phyloP scores from a whole-genome alignment of 2,113 vertebrate species.

The Oryzias celebensis region DNA sequence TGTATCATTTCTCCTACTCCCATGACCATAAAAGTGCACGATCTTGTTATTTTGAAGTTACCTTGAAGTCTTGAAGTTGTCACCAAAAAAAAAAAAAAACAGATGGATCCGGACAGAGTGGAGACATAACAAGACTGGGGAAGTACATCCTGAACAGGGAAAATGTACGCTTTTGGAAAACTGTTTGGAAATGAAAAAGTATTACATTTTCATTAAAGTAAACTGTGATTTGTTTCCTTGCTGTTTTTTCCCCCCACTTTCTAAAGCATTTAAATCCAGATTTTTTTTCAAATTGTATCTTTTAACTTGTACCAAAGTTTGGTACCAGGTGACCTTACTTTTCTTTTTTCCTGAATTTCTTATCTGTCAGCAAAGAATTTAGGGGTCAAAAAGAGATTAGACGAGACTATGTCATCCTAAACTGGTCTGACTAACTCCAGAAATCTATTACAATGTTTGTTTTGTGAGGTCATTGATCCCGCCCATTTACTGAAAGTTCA shows the following conservation, averaged over 20 bases:
- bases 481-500: slow-evolving; percentile 8
- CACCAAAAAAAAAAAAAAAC: neutral
- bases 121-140: neutral
- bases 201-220: no score
- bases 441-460: slow-evolving; percentile 1
- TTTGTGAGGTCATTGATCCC: slow-evolving; percentile 26
- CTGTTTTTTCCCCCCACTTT: neutral
- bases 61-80: neutral
- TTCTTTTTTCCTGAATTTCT: slow-evolving; percentile 1
- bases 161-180: neutral
- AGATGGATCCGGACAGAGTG: no score
- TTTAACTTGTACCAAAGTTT: no score
- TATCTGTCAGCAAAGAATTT: slow-evolving; percentile 2
- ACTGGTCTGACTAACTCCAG: neutral
- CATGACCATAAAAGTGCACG: neutral
- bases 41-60: slow-evolving; percentile 2
- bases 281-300: no score
- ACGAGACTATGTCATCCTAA: slow-evolving; percentile 3
- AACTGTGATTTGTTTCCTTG: neutral
- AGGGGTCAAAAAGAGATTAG: slow-evolving; percentile 2
- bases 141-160: neutral
- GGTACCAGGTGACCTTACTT: slow-evolving; percentile 2
- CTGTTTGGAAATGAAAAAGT: no score
- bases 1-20: no score
- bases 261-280: neutral